Evolutionary conservation across 2,888 invertebrate genomes (phyloP), one percentile per base, ranked within the genome.

Genomic region (Ramazzottius varieornatus): DNA sequence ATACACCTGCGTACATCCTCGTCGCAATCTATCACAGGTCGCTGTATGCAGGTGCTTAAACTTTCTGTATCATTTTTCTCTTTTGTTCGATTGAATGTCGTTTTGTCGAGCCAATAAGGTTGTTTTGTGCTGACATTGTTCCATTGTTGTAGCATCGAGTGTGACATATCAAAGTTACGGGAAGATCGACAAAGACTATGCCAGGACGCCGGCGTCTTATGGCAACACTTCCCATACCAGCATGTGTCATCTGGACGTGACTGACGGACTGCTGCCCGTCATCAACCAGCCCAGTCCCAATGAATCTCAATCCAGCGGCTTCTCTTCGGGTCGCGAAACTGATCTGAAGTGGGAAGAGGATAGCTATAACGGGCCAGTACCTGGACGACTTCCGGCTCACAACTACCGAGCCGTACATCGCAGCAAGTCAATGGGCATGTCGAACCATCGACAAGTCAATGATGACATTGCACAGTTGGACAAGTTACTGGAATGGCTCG

Each of bases 111-210:
- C n/a, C n/a, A n/a, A n/a, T n/a, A n/a, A n/a, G n/a, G n/a, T n/a
- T n/a, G n/a, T n/a, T n/a, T n/a, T n/a, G n/a, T n/a, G n/a, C n/a
- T n/a, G n/a, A n/a, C n/a, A n/a, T n/a, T n/a, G n/a, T n/a, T n/a
- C n/a, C n/a, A n/a, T n/a, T n/a, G n/a, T n/a, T n/a, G n/a, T n/a
- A n/a, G n/a, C n/a, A n/a, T n/a, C n/a, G n/a, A 54, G 54, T 29
- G 20, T n/a, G 20, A 24, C 54, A 4, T 54, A 54, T 29, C 54
- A 54, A 24, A 54, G 54, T 29, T 54, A 54, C 29, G 54, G 54
- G 29, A 54, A 54, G 24, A 54, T 54, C 54, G 54, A 54, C 54
- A 54, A 54, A 54, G 54, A 54, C 54, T 54, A 54, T 24, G 54
- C 54, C 29, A 8, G 24, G 4, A 54, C 54, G 4, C 54, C 54